A percentile compares a stretch with the other conserved stretches of the same genome.
phyloP scores from a whole-genome alignment of 23 tunicate genomes.

The Styela plicata region DNA sequence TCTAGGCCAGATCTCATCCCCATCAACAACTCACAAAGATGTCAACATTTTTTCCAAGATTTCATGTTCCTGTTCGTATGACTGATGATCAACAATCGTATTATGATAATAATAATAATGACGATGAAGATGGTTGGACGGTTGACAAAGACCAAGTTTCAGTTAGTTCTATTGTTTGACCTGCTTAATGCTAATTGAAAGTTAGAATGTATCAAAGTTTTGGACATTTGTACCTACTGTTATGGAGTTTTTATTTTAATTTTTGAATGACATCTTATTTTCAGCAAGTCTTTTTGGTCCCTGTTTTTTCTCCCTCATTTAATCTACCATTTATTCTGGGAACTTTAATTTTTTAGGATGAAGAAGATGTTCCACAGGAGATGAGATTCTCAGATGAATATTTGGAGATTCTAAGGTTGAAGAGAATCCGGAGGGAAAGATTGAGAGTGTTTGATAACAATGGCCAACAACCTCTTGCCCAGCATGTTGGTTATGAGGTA shows the following conservation, averaged over 20 bases:
- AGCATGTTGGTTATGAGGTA: slow-evolving; percentile 78
- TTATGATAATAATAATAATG: slow-evolving; percentile 13
- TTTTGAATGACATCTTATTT: too few species aligned
- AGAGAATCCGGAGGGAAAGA: slow-evolving; percentile 45
- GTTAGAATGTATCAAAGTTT: too few species aligned
- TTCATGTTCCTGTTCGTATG: slow-evolving; percentile 85
- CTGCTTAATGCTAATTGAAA: too few species aligned
- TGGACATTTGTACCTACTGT: too few species aligned
- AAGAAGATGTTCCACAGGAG: slow-evolving; percentile 75
- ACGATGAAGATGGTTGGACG: slow-evolving; percentile 45
- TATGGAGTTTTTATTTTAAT: too few species aligned
- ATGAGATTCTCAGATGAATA: slow-evolving; percentile 74
- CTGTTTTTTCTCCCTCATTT: too few species aligned
- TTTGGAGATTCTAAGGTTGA: slow-evolving; percentile 67
- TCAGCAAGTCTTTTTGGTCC: too few species aligned
- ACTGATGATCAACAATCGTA: slow-evolving; percentile 44
- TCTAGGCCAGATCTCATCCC: slow-evolving; percentile 63
- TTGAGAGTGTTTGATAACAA: slow-evolving; percentile 39
- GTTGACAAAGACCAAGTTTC: slow-evolving; percentile 63
- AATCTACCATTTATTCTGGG: too few species aligned
- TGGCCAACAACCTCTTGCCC: slow-evolving; percentile 60
- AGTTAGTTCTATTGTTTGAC: too few species aligned
- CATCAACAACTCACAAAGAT: slow-evolving; percentile 55
- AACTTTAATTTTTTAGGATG: slow-evolving; percentile 56
- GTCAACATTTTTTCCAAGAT: slow-evolving; percentile 79